A percentile compares a stretch with the other conserved stretches of the same genome.
These are phyloP conservation scores for Cyanocitta stelleri DNA, from an alignment of 2,113 vertebrate genomes.

Conservation along the genomic window DNA sequence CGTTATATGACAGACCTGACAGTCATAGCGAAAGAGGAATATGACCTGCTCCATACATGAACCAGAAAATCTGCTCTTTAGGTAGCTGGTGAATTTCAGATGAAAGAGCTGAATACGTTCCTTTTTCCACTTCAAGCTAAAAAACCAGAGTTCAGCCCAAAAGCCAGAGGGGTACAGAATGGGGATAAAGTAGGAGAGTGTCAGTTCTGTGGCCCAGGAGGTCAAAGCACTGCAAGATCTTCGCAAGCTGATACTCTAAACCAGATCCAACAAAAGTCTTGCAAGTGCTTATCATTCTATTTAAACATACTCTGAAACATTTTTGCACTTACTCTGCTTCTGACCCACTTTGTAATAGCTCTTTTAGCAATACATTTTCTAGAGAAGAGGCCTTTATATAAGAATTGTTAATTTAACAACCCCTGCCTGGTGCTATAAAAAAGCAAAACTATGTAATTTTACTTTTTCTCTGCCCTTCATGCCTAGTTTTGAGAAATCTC, in stretches of 20 bases:
- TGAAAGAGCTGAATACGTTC: slow-evolving; percentile 31
- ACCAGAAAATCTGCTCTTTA: slow-evolving; percentile 38
- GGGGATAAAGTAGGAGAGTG: not conserved
- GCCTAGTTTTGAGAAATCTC: not conserved
- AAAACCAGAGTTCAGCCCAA: not conserved
- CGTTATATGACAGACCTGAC: not conserved
- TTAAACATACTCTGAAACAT: not conserved
- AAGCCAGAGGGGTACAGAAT: not conserved
- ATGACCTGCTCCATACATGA: slow-evolving; percentile 29
- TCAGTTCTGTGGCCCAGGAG: not conserved
- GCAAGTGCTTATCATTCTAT: not conserved
- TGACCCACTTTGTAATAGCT: not conserved
- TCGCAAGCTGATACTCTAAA: not conserved
- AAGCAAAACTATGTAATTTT: not conserved
- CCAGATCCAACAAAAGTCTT: not conserved
- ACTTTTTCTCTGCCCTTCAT: not conserved
- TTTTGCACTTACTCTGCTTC: not conserved
- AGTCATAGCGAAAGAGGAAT: slow-evolving; percentile 60
- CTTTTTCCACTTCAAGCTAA: slow-evolving; percentile 35
- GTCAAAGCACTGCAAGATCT: not conserved
- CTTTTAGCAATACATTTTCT: not conserved
- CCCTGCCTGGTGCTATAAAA: not conserved
- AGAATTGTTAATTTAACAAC: not conserved
- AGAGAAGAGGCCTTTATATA: not conserved
- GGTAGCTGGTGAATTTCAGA: slow-evolving; percentile 26